Conservation (phyloP, 2,113 vertebrate species). For the Chaetorhynchus papuensis region DNA sequence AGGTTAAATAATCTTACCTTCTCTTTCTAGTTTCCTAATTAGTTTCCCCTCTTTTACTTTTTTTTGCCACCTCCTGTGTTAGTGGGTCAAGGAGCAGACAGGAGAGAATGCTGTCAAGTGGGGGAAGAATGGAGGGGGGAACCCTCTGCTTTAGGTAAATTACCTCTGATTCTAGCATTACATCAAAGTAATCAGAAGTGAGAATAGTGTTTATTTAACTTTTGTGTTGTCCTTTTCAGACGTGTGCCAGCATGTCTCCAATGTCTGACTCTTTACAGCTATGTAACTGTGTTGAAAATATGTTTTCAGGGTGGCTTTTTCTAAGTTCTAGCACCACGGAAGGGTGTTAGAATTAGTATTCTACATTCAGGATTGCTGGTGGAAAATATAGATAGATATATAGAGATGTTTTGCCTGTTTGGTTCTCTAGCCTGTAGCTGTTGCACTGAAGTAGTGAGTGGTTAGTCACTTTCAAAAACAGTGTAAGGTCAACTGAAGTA, state of each 20-base stretch:
- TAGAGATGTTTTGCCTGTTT: background rate
- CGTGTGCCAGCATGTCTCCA: background rate
- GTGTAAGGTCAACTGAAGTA: background rate
- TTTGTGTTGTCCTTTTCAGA: background rate
- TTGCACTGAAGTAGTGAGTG: background rate
- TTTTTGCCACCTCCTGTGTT: background rate
- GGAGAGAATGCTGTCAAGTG: background rate
- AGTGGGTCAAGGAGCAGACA: background rate
- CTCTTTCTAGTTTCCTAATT: background rate
- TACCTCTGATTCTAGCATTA: background rate
- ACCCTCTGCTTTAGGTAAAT: background rate
- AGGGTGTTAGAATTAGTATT: background rate
- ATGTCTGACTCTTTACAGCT: background rate
- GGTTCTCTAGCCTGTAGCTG: background rate
- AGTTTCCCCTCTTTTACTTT: background rate
- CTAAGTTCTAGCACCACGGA: background rate
- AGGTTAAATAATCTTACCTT: background rate
- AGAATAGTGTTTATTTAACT: background rate
- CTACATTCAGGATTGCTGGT: background rate
- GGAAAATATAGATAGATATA: background rate
- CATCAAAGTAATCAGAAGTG: background rate
- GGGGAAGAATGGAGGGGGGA: background rate
- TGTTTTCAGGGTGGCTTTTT: background rate
- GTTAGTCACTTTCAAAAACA: background rate
- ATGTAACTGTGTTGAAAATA: background rate